phyloP scores from a whole-genome alignment of 2,888 invertebrate genomes.

The Argynnis bischoffii region DNA sequence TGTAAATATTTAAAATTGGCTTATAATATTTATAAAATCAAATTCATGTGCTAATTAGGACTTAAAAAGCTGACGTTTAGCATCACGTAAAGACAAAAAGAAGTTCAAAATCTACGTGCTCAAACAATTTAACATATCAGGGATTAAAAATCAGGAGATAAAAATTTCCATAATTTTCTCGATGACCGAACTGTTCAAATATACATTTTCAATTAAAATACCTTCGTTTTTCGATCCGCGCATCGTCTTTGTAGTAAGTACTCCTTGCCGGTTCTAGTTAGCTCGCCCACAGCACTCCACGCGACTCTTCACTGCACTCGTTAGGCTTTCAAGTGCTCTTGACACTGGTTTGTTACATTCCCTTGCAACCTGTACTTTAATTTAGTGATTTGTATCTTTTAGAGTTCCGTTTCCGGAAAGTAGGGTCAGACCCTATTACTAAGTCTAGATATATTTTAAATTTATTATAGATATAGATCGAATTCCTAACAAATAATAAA shows the following conservation, averaged over 20 bases:
- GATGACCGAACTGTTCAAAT: background rate
- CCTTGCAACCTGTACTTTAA: conserved; percentile 36
- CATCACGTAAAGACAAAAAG: too few species aligned
- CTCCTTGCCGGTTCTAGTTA: conserved; percentile 54
- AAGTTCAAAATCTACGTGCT: background rate
- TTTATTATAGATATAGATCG: too few species aligned
- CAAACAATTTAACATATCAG: background rate
- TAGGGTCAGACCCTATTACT: background rate
- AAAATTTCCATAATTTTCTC: background rate
- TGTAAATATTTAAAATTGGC: too few species aligned
- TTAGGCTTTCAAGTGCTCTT: conserved; percentile 62
- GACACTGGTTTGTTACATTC: conserved; percentile 63
- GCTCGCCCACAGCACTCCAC: conserved; percentile 56
- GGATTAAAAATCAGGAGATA: background rate
- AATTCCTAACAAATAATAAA: too few species aligned
- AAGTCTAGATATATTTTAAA: too few species aligned
- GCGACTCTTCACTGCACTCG: conserved; percentile 61
- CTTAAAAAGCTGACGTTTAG: too few species aligned
- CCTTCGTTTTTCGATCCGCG: conserved; percentile 19
- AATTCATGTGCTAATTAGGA: too few species aligned
- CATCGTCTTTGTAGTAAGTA: conserved; percentile 29
- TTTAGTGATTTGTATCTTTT: conserved; percentile 23
- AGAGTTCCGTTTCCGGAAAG: conserved; percentile 2
- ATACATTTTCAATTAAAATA: conserved; percentile 18
- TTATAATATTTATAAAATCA: too few species aligned